These are phyloP conservation scores for Drosophila pruinosa DNA, from an alignment of 1,140 invertebrate species.

Conservation along the genomic window DNA sequence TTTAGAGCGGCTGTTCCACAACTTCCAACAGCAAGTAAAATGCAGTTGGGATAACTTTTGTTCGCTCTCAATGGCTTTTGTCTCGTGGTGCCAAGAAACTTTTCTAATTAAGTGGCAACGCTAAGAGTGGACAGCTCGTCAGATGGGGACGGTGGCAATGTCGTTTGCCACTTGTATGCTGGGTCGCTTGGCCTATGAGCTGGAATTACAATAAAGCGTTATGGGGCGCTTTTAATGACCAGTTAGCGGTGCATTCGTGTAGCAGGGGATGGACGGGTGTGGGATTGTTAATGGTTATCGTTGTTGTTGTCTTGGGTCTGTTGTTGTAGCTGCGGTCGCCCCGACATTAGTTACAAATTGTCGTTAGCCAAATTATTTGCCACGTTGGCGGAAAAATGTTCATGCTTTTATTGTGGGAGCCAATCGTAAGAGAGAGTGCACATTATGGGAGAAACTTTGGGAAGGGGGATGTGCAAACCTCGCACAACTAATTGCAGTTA, in stretches of 20 bases:
- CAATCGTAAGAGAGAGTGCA: not conserved
- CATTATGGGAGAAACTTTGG: not conserved
- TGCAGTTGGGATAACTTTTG: slow-evolving; percentile 55
- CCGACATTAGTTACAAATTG: slow-evolving; percentile 77
- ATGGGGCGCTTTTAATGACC: slow-evolving; percentile 76
- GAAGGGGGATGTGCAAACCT: slow-evolving; percentile 2
- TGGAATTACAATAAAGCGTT: slow-evolving; percentile 77
- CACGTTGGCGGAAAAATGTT: slow-evolving; percentile 75
- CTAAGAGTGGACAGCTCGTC: slow-evolving; percentile 10
- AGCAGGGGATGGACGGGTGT: not conserved
- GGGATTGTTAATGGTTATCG: slow-evolving; percentile 76
- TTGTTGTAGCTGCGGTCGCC: slow-evolving; percentile 49
- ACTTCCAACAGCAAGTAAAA: slow-evolving; percentile 17
- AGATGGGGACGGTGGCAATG: slow-evolving; percentile 30
- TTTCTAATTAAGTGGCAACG: slow-evolving; percentile 79
- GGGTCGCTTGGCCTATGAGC: slow-evolving; percentile 59
- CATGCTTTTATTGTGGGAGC: slow-evolving; percentile 64
- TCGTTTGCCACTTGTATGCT: slow-evolving; percentile 52
- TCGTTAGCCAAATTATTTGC: slow-evolving; percentile 81
- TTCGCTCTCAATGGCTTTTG: slow-evolving; percentile 77
- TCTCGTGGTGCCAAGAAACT: slow-evolving; percentile 73
- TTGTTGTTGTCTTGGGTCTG: slow-evolving; percentile 37
- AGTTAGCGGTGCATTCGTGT: slow-evolving; percentile 61
- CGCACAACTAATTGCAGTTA: slow-evolving; percentile 74
- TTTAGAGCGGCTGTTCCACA: not conserved